Evolutionary conservation across 2,888 invertebrate genomes (phyloP).

Genomic region (Ypsolopha sequella): DNA sequence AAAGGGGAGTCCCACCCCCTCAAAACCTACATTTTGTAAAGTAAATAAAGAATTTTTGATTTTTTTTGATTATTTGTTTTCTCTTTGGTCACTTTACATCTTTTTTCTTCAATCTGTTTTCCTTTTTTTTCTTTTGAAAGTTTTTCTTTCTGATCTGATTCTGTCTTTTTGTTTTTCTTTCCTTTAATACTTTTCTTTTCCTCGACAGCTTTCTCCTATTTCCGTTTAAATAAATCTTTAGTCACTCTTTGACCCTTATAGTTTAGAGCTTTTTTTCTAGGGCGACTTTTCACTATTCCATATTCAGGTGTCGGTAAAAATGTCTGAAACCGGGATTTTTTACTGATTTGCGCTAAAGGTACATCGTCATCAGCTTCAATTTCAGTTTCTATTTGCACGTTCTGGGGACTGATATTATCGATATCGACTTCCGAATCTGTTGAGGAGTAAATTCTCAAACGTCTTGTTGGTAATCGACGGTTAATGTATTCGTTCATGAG

Average conservation of each 20-base stretch:
- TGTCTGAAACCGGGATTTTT: conserved; percentile 8
- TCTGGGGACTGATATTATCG: no score
- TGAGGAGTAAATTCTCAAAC: conserved; percentile 3
- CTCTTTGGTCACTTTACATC: no score
- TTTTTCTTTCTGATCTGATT: no score
- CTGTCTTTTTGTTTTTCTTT: no score
- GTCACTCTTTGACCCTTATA: conserved; percentile 11
- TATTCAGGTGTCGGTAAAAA: conserved; percentile 11
- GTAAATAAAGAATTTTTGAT: no score
- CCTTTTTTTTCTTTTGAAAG: background rate
- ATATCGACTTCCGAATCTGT: conserved; percentile 1
- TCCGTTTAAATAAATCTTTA: conserved; percentile 9
- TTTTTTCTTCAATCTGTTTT: conserved; percentile 3
- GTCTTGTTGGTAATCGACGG: background rate
- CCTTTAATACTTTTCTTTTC: no score
- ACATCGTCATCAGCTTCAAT: no score
- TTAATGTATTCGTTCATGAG: background rate
- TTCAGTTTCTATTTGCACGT: no score
- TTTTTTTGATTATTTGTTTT: no score
- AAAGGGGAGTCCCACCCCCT: no score
- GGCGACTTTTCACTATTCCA: conserved; percentile 6
- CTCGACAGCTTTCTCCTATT: no score
- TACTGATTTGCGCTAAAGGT: conserved; percentile 4
- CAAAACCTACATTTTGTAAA: no score
- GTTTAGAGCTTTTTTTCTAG: conserved; percentile 10